Percentiles rank a stretch among this genome's conserved stretches.
phyloP scores from a whole-genome alignment of 2,888 invertebrate species.

The Melanargia galathea region DNA sequence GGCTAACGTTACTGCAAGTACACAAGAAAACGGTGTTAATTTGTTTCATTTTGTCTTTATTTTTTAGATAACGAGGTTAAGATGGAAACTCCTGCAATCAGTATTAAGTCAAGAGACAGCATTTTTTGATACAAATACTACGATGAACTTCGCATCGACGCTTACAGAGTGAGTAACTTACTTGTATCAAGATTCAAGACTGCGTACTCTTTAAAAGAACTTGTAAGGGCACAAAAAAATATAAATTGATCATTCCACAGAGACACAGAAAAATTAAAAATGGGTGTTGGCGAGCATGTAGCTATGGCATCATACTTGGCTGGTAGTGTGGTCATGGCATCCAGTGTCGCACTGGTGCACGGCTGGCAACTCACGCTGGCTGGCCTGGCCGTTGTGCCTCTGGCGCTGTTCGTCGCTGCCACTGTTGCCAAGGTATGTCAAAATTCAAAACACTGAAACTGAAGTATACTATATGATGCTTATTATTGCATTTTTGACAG shows the following conservation, averaged over 20 bases:
- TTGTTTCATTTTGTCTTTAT: neutral
- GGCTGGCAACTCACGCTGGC: slow-evolving; percentile 93
- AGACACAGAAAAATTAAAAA: slow-evolving; percentile 88
- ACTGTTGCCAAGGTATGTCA: slow-evolving; percentile 86
- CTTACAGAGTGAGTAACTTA: slow-evolving; percentile 85
- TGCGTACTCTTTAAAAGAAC: neutral
- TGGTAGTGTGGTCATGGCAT: slow-evolving; percentile 85
- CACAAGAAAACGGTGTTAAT: neutral
- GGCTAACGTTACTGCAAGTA: too few relatives aligned
- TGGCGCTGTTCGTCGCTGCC: slow-evolving; percentile 86
- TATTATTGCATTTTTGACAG: too few relatives aligned
- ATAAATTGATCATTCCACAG: slow-evolving; percentile 61
- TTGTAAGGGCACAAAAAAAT: neutral
- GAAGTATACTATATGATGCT: neutral
- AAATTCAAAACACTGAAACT: neutral
- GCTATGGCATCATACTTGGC: slow-evolving; percentile 87
- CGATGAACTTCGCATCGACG: slow-evolving; percentile 86
- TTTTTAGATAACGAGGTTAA: slow-evolving; percentile 80
- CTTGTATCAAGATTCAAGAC: neutral
- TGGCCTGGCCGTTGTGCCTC: slow-evolving; percentile 88
- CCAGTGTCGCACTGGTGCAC: slow-evolving; percentile 86
- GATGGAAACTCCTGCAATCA: slow-evolving; percentile 82
- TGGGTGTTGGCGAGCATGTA: slow-evolving; percentile 91
- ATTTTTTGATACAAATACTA: slow-evolving; percentile 87
- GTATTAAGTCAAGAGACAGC: slow-evolving; percentile 87